A percentile compares a stretch with the other conserved stretches of the same genome.
These are phyloP conservation scores for Pachyseris speciosa DNA, from an alignment of 64 coral and sea anemone genomes.

Conservation along the genomic window DNA sequence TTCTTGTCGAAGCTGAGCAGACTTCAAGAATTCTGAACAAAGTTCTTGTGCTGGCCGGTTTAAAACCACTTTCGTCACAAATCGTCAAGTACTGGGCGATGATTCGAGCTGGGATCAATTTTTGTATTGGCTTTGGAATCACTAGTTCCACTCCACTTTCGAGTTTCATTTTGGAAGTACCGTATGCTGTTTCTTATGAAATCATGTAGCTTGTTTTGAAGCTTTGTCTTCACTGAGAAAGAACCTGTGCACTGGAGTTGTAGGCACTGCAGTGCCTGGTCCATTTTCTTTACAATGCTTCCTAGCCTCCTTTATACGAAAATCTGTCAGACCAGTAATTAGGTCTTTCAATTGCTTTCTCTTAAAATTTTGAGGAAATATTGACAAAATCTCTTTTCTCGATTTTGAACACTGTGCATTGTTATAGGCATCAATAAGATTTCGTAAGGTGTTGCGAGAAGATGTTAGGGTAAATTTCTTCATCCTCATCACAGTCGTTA, in stretches of 20 bases:
- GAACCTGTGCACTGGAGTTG: conserved; percentile 12
- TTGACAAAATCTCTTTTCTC: conserved; percentile 35
- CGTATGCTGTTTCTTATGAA: conserved; percentile 62
- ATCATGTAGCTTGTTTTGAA: conserved; percentile 37
- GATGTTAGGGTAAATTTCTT: conserved; percentile 19
- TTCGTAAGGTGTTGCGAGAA: conserved; percentile 26
- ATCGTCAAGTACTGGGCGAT: conserved; percentile 51
- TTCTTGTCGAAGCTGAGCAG: conserved; percentile 29
- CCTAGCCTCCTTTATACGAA: conserved; percentile 23
- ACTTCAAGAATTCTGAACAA: conserved; percentile 76
- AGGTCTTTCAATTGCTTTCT: background rate
- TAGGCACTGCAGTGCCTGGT: conserved; percentile 12
- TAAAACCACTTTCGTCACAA: conserved; percentile 51
- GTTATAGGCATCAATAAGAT: conserved; percentile 44
- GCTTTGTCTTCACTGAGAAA: too few relatives aligned
- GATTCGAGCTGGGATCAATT: conserved; percentile 55
- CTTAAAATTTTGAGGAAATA: conserved; percentile 16
- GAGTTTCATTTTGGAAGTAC: conserved; percentile 51
- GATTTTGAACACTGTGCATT: conserved; percentile 55
- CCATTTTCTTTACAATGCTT: conserved; percentile 15
- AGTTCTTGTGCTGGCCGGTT: conserved; percentile 44
- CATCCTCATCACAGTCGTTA: conserved; percentile 31
- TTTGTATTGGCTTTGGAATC: conserved; percentile 52
- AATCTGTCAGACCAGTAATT: background rate
- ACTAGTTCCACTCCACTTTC: conserved; percentile 61